phyloP scores from a whole-genome alignment of 2,797 vertebrate species.

The Tolypeutes matacus region DNA sequence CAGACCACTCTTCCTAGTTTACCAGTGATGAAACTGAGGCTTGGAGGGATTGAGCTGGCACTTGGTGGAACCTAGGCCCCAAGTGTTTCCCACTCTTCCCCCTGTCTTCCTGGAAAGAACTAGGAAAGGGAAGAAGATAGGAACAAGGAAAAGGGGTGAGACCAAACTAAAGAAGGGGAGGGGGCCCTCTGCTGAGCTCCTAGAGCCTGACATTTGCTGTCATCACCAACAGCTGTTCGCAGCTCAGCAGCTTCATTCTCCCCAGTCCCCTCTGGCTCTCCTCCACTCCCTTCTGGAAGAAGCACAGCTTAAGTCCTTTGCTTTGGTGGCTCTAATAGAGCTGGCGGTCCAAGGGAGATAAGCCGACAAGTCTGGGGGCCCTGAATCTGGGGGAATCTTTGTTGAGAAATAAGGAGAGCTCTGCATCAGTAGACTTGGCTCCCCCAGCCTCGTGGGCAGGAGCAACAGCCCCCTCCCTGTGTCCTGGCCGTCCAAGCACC shows the following conservation, averaged over 20 bases:
- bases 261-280: background rate
- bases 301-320: slow-evolving; percentile 9
- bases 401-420: background rate
- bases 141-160: background rate
- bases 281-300: slow-evolving; percentile 28
- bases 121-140: background rate
- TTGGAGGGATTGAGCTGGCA: background rate
- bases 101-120: background rate
- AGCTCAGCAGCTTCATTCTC: background rate
- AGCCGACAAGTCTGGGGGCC: background rate
- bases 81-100: background rate
- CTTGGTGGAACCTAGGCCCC: background rate
- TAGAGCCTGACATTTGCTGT: slow-evolving; percentile 37
- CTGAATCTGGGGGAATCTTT: background rate
- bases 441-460: background rate
- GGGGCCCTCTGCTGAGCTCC: background rate
- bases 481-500: slow-evolving; percentile 51
- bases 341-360: background rate
- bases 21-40: background rate
- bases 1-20: background rate
- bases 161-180: background rate
- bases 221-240: background rate
- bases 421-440: background rate
- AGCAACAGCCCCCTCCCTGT: background rate
- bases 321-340: background rate